Evolutionary conservation across 1,140 invertebrate species (phyloP).

Genomic region (Tenebrio molitor): DNA sequence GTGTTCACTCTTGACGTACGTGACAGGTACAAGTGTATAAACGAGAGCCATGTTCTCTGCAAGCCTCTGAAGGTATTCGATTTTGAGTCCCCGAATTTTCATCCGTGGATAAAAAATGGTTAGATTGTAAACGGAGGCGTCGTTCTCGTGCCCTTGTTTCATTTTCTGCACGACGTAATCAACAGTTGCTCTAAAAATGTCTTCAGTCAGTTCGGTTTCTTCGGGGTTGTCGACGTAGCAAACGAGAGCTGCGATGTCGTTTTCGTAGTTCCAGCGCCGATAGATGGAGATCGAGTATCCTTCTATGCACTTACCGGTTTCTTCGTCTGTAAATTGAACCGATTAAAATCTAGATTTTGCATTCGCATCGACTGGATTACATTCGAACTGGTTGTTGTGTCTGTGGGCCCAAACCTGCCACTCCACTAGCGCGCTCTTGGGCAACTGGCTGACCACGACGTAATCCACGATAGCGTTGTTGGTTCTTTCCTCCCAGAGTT

Average conservation of each 20-base stretch:
- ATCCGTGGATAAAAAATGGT: conserved; percentile 82
- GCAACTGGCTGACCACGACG: conserved; percentile 85
- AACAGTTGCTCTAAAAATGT: conserved; percentile 77
- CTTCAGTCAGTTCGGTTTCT: conserved; percentile 70
- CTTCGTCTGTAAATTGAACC: conserved; percentile 83
- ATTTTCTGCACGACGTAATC: conserved; percentile 82
- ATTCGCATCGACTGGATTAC: conserved; percentile 69
- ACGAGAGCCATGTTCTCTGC: conserved; percentile 71
- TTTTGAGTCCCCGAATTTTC: conserved; percentile 70
- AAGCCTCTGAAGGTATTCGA: conserved; percentile 68
- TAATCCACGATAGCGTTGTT: conserved; percentile 90
- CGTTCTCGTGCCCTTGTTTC: conserved; percentile 74
- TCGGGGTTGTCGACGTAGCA: conserved; percentile 79
- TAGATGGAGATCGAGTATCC: conserved; percentile 85
- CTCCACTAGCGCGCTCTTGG: conserved; percentile 85
- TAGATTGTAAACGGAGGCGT: conserved; percentile 75
- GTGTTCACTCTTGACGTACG: conserved; percentile 81
- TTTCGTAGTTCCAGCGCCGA: conserved; percentile 89
- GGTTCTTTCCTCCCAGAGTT: conserved; percentile 86
- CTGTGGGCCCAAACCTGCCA: conserved; percentile 93
- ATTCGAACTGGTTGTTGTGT: conserved; percentile 88
- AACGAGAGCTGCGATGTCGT: conserved; percentile 86
- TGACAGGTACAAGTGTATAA: conserved; percentile 82
- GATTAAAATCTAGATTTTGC: conserved; percentile 18
- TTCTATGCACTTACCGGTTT: conserved; percentile 86